Base-by-base conservation (phyloP, 2,113 vertebrate genomes). In the Egretta garzetta region DNA sequence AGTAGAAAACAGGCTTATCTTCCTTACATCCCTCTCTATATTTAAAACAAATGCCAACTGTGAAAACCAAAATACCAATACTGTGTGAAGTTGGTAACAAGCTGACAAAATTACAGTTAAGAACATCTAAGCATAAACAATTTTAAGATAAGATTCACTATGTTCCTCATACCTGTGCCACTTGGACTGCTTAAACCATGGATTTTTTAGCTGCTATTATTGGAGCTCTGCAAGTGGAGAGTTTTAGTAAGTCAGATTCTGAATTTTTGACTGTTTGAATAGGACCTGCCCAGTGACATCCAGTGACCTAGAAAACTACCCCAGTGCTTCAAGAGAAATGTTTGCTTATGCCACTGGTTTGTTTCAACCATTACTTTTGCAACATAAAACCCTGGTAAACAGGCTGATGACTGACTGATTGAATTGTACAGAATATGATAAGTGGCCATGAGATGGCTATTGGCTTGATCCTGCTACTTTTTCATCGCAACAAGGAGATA, bases 61-160 rank as follows among this genome's bases (percentile, higher is more conserved):
- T 80, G 89, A 96, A 95, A 93, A 92, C 55, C 17, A 81, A 84
- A 91, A 94, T 91, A 93, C 60, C 5, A 8, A 84, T 79, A 66
- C 37, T 53, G 50, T 83, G 84, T 67, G 73, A 93, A 87, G 76
- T 2, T 77, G 86, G 83, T 81, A 93, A 77, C 0, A 0, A 94
- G 52, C 67, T 95, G 73, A 89, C 89, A 95, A 93, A 93, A 58
- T 62, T 64, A 45, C 16, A 59, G 59, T 59, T 77, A 84, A 86
- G 52, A 77, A 74, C 2, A 18, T 63, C 62, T 55, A 80, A 11
- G 26, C 22, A 47, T 12, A 88, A 95, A 58, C 15, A 77, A 53
- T 52, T 92, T 88, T 28, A 76, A 73, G 58, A 39, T 60, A 43
- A 91, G 13, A 83, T 74, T 77, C 72, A 37, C 35, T 39, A 30